phyloP scores from a whole-genome alignment of 2,113 vertebrate species.

The Chaetura pelagica region DNA sequence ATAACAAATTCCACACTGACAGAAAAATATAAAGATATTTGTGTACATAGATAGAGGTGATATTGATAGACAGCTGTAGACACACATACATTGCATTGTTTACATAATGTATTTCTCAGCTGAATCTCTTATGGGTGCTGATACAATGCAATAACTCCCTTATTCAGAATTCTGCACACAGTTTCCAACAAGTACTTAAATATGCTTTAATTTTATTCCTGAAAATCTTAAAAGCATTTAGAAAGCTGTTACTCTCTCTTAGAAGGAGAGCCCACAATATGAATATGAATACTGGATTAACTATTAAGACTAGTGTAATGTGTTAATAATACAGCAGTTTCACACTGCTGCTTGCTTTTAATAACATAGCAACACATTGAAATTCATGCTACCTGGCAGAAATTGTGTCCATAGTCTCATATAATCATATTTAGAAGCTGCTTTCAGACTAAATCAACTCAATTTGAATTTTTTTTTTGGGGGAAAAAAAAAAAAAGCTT shows the following conservation, averaged over 20 bases:
- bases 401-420: neutral
- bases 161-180: conserved; percentile 18
- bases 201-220: conserved; percentile 66
- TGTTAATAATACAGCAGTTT: conserved; percentile 51
- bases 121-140: conserved; percentile 52
- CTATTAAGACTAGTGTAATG: conserved; percentile 29
- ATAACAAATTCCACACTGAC: conserved; percentile 58
- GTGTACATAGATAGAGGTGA: conserved; percentile 64
- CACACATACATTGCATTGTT: conserved; percentile 56
- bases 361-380: conserved; percentile 1
- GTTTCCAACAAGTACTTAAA: conserved; percentile 58
- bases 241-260: conserved; percentile 63
- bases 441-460: neutral
- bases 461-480: neutral
- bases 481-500: neutral
- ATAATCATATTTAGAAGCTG: conserved; percentile 19
- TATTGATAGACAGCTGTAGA: conserved; percentile 58
- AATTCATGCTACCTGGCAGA: conserved; percentile 7
- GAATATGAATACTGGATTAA: conserved; percentile 48
- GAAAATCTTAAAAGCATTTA: conserved; percentile 43
- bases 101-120: conserved; percentile 70
- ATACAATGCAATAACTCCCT: conserved; percentile 59
- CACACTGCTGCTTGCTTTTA: neutral
- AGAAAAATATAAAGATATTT: conserved; percentile 59
- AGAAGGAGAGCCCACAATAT: conserved; percentile 37